Percentiles rank a stretch among this genome's conserved stretches.
Conservation (phyloP, 2,888 invertebrate genomes). For the Tetropium fuscum region DNA sequence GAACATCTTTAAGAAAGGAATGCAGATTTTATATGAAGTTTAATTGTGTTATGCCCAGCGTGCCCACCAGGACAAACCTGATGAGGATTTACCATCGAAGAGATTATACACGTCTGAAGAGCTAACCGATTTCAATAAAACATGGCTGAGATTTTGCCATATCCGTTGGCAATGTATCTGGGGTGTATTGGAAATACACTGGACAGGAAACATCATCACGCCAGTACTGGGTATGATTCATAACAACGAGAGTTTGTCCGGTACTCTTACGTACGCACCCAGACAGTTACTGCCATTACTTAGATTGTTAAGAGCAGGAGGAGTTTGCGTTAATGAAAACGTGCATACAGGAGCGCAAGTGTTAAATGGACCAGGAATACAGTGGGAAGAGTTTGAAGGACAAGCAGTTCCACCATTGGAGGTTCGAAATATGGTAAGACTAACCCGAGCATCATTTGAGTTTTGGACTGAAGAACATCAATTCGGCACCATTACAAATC, state of each 20-base stretch:
- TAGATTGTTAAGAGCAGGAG: not conserved
- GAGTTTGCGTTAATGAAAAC: not conserved
- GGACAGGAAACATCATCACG: not conserved
- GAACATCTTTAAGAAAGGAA: conserved; percentile 38
- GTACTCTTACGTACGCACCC: not conserved
- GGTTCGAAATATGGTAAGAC: not conserved
- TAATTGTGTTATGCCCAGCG: conserved; percentile 41
- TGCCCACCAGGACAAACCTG: conserved; percentile 37
- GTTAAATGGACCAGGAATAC: not conserved
- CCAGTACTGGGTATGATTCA: not conserved
- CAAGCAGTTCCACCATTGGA: not conserved
- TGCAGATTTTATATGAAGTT: conserved; percentile 36
- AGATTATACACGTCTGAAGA: conserved; percentile 36
- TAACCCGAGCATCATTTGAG: not conserved
- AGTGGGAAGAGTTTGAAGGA: not conserved
- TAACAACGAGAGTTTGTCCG: not conserved
- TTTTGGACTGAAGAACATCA: not conserved
- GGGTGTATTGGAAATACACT: conserved; percentile 21
- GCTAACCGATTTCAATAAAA: conserved; percentile 33
- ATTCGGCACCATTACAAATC: not conserved
- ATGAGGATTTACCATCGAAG: conserved; percentile 38
- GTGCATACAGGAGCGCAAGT: not conserved
- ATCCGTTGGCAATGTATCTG: conserved; percentile 27
- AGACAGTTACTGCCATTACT: not conserved
- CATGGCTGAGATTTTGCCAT: conserved; percentile 33